Evolutionary conservation across 2,888 invertebrate species (phyloP), one percentile per base, ranked within the genome.

Genomic region (Xanthorhoe designata): DNA sequence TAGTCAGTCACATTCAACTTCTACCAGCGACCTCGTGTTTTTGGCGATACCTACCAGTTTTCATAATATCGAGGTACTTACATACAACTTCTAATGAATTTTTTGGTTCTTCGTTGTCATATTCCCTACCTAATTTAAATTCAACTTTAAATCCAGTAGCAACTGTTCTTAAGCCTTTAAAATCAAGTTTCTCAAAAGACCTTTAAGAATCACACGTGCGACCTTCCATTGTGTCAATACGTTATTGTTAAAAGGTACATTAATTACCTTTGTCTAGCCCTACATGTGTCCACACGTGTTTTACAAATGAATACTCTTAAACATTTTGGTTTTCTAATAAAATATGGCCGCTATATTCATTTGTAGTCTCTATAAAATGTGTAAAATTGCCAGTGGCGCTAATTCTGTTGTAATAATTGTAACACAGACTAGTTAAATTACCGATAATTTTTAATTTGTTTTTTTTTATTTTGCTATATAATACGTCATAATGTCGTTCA

Each of bases 251-350:
- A 15, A 38, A 56, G n/a, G 50, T 35, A 83, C 76, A 73, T 83
- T 89, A 89, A 89, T 89, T 88, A 86, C 82, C 79, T 84, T 88
- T 87, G 88, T 88, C 78, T 86, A 78, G 75, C 76, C 68, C 78
- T 66, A 68, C 74, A 62, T 76, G 77, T 69, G 76, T 67, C 72
- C 74, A 77, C 88, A 88, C 87, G 87, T 88, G 88, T 79, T 79
- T 75, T 61, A 70, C 67, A 66, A 69, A 73, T 72, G 63, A 74
- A 75, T 52, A 17, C 57, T 50, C 32, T 10, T 10, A 32, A 2
- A 42, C 2, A 42, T 13, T 4, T 42, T 13, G 10, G 13, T 42
- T 42, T 42, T 42, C 38, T 42, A 42, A 42, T 10, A 42, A 42
- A 9, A 4, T 1, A 0, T 10, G 10, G 3, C 38, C 13, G 38